Evolutionary conservation across 2,888 invertebrate species (phyloP).

Genomic region (Habroteleia sp.): DNA sequence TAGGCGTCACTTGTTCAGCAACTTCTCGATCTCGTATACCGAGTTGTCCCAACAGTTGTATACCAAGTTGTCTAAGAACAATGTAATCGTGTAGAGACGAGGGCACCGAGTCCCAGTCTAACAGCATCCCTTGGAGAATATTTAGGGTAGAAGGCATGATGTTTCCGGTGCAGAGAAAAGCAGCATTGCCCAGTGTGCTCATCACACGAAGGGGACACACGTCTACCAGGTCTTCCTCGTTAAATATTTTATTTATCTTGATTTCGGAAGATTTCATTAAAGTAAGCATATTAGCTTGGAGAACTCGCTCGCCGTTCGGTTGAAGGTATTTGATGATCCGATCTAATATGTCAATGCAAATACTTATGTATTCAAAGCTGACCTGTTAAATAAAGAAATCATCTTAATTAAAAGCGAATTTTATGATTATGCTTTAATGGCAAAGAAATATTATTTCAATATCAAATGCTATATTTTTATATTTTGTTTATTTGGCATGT

Average conservation of each 20-base stretch:
- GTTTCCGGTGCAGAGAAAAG: conserved; percentile 71
- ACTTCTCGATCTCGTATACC: conserved; percentile 85
- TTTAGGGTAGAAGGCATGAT: conserved; percentile 69
- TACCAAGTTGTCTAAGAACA: conserved; percentile 80
- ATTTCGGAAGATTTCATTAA: conserved; percentile 72
- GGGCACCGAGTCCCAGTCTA: conserved; percentile 73
- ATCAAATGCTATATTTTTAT: too few relatives aligned
- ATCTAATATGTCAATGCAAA: conserved; percentile 74
- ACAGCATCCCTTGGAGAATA: conserved; percentile 73
- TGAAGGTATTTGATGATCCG: conserved; percentile 67
- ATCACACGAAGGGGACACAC: conserved; percentile 71
- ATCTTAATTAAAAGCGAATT: too few relatives aligned
- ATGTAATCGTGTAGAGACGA: conserved; percentile 57
- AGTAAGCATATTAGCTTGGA: conserved; percentile 66
- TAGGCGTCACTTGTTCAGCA: conserved; percentile 85
- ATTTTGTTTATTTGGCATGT: too few relatives aligned
- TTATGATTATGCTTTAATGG: too few relatives aligned
- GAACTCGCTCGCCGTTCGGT: conserved; percentile 41
- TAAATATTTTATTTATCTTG: conserved; percentile 70
- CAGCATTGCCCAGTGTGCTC: conserved; percentile 75
- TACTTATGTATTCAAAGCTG: conserved; percentile 67
- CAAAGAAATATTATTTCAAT: too few relatives aligned
- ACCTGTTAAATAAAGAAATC: conserved; percentile 16
- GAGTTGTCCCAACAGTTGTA: conserved; percentile 83
- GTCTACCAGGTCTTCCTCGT: conserved; percentile 62